Evolutionary conservation across 2,888 invertebrate genomes (phyloP), one percentile per base, ranked within the genome.

Genomic region (Caenorhabditis sp.): DNA sequence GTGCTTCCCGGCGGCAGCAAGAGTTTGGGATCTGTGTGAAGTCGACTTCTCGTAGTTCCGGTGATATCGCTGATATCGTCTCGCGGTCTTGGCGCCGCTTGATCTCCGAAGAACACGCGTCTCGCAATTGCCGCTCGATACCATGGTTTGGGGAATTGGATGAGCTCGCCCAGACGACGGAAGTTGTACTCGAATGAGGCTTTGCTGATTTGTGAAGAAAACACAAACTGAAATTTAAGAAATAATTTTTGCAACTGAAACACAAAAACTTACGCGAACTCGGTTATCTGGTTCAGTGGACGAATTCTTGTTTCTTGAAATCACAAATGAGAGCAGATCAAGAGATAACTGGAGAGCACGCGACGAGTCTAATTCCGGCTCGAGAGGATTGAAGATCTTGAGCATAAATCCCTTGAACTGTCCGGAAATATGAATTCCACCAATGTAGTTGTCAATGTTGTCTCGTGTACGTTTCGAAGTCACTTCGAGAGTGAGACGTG

Each of bases 131-230:
- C 74, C 3, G 76, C 71, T 22, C 86, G 82, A 60, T 85, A 99
- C 99, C 99, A 99, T 15, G 98, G 98, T 93, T 97, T 97, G 0
- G 98, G 98, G 92, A 99, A 98, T 0, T 97, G 97, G 77, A 99
- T 93, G 90, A 99, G 97, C 93, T 99, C 99, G 0, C 97, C 96
- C 83, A 99, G 93, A 0, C 98, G 94, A 40, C 98, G 94, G 97
- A 99, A 98, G 92, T 99, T 98, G 93, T 98, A 99, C 92, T 98
- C 97, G 93, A 99, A 98, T 26, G 96, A 91, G 4, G 93, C 93
- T 20, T 91, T 85, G 24, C 91, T 90, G 53, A 92, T 87, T 76
- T 82, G 78, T 0, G 82, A 78, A 5, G 78, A 60, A 26, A 72
- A 83, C 0, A 74, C 80, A 11, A 81, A 71, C 67, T 70, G 64